phyloP scores from a whole-genome alignment of 1,140 invertebrate genomes.

The Bombus superbus region DNA sequence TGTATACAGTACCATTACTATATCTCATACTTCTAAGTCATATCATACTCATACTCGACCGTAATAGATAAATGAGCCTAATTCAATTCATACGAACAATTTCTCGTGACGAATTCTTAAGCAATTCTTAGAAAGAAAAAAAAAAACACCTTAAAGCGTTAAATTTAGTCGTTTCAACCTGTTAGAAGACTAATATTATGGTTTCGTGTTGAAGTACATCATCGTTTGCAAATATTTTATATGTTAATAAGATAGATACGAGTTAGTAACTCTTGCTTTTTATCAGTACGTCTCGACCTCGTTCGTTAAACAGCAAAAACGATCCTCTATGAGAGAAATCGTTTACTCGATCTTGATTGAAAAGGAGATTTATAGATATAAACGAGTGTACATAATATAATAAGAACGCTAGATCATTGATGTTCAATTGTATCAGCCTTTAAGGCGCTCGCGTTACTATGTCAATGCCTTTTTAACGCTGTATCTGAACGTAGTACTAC shows the following conservation, averaged over 20 bases:
- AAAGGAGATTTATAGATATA: background rate
- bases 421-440: conserved; percentile 5
- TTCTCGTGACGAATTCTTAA: background rate
- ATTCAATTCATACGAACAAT: background rate
- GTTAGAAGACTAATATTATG: background rate
- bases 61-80: background rate
- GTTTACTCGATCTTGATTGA: background rate
- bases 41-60: background rate
- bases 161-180: background rate
- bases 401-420: background rate
- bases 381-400: background rate
- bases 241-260: background rate
- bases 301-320: background rate
- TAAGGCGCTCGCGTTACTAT: conserved; percentile 18
- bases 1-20: background rate
- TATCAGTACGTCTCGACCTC: background rate
- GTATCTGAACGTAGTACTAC: conserved; percentile 30
- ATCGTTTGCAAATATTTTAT: background rate
- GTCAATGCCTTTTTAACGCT: conserved; percentile 33
- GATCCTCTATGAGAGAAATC: background rate
- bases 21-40: background rate
- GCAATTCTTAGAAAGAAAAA: background rate
- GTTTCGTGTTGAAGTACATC: background rate
- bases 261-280: background rate
- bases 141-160: background rate